Conservation (phyloP, 1,140 invertebrate species). For the Semibalanus balanoides region DNA sequence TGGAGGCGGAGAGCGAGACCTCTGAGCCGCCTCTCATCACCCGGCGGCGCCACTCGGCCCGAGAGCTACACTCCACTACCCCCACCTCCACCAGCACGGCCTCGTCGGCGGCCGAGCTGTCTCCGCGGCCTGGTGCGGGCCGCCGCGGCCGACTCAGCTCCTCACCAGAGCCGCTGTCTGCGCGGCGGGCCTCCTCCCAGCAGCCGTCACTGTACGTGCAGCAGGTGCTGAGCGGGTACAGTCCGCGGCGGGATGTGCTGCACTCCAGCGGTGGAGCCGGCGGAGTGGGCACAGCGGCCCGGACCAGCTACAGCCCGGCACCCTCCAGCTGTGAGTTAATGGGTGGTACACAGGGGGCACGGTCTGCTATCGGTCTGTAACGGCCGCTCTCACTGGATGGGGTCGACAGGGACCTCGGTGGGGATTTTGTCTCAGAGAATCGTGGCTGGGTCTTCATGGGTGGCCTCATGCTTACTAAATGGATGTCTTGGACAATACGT, state of each 20-base stretch:
- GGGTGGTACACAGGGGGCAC: no score
- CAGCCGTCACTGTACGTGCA: not conserved
- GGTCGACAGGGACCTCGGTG: no score
- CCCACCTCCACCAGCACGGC: not conserved
- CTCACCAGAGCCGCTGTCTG: not conserved
- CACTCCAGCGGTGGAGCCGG: not conserved
- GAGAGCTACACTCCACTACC: not conserved
- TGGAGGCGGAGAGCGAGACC: constrained; percentile 6
- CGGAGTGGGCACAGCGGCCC: no score
- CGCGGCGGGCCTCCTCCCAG: not conserved
- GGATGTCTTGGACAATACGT: no score
- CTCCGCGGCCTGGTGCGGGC: no score
- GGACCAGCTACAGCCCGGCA: not conserved
- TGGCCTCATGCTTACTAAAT: no score
- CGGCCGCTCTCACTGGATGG: no score
- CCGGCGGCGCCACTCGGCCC: not conserved
- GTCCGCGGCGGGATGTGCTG: not conserved
- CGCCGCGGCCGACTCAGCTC: not conserved
- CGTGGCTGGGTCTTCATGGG: no score
- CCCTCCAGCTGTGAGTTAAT: no score
- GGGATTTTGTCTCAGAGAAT: no score
- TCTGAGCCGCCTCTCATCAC: not conserved
- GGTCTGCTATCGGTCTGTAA: no score
- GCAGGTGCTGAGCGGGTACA: not conserved
- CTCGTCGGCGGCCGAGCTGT: not conserved